Conservation (phyloP, 2,888 invertebrate genomes). For the Melieria omissa region DNA sequence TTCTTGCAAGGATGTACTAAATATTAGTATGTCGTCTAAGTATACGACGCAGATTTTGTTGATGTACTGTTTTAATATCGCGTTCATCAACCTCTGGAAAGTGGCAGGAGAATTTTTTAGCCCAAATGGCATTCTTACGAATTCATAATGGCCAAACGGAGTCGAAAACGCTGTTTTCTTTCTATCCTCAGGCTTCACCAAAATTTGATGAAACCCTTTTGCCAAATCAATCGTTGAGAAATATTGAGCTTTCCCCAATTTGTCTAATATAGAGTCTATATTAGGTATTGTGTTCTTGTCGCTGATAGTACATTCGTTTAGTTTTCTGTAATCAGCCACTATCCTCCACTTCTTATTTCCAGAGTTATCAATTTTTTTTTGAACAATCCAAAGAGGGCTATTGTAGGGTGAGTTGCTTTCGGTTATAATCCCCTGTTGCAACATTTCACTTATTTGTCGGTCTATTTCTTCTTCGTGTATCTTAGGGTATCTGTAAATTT, state of each 20-base stretch:
- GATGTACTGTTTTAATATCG: conserved; percentile 1
- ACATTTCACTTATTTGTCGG: background rate
- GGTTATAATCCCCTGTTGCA: background rate
- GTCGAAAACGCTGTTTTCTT: conserved; percentile 3
- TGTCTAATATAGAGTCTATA: too few relatives aligned
- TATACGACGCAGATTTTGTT: too few relatives aligned
- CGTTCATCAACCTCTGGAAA: too few relatives aligned
- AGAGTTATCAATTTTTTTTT: too few relatives aligned
- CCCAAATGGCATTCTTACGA: too few relatives aligned
- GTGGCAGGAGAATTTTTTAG: too few relatives aligned
- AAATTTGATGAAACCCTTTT: too few relatives aligned
- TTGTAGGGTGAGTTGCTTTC: background rate
- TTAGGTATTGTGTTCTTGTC: too few relatives aligned
- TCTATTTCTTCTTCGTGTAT: background rate
- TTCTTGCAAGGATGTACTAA: conserved; percentile 6
- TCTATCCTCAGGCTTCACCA: background rate
- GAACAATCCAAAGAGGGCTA: too few relatives aligned
- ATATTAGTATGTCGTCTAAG: conserved; percentile 4
- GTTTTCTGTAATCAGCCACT: background rate
- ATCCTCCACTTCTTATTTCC: too few relatives aligned
- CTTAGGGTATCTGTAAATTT: background rate
- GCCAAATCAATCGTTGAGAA: too few relatives aligned
- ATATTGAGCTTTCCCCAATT: too few relatives aligned
- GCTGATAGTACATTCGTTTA: conserved; percentile 7
- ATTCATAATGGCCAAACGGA: conserved; percentile 3